phyloP scores from a whole-genome alignment of 2,113 vertebrate genomes.

The Notarius quadriscutis region DNA sequence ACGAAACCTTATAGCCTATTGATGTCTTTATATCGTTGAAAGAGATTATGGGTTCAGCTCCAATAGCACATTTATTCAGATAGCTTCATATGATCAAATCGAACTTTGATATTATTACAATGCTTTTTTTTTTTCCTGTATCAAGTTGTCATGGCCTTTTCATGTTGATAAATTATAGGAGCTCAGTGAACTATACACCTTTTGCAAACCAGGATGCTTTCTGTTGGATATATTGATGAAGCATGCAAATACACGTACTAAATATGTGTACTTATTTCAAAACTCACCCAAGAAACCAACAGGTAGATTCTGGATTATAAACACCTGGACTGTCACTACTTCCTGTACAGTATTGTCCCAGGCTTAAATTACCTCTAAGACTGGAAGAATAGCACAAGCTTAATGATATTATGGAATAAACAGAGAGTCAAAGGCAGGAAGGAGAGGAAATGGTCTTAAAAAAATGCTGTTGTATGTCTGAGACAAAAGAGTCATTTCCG shows the following conservation, averaged over 20 bases:
- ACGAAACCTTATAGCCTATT: too few species aligned
- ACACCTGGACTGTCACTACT: constrained; percentile 24
- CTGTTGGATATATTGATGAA: neutral
- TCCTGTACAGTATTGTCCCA: neutral
- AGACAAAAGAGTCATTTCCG: constrained; percentile 16
- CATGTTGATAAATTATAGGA: neutral
- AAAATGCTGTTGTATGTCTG: constrained; percentile 34
- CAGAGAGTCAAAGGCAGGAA: constrained; percentile 45
- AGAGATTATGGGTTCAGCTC: too few species aligned
- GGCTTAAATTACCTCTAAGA: constrained; percentile 23
- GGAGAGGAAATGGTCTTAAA: constrained; percentile 26
- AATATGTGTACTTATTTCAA: neutral
- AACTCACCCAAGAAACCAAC: neutral
- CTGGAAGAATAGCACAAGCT: constrained; percentile 42
- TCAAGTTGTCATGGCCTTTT: neutral
- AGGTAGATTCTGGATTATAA: constrained; percentile 62
- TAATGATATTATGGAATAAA: constrained; percentile 49
- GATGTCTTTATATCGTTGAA: too few species aligned
- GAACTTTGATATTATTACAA: neutral
- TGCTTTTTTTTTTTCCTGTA: neutral
- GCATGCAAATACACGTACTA: neutral
- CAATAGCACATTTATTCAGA: neutral
- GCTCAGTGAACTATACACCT: neutral
- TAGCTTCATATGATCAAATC: neutral
- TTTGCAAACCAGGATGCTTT: neutral